Evolutionary conservation across 1,140 invertebrate genomes (phyloP), one percentile per base, ranked within the genome.

Genomic region (Nomia melanderi): DNA sequence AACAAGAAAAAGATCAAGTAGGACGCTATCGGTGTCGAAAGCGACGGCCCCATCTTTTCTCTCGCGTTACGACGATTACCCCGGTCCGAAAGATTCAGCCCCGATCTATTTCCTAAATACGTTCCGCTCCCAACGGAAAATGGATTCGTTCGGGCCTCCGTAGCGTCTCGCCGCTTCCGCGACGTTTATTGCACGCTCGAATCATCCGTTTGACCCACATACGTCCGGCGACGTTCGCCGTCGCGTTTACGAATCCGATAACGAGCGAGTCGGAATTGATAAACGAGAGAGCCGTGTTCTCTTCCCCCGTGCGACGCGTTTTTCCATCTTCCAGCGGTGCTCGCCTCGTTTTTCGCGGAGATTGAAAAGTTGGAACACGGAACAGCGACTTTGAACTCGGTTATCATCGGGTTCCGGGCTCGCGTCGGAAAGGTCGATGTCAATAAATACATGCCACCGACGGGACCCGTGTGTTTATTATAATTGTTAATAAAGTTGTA

Each of bases 131-230:
- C 1, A 20, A 69, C 9, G 4, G 17, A 36, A n/a, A 4, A 44
- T 44, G 50, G 33, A 27, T 8, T 4, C 1, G 2, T n/a, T 25
- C n/a, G 9, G 5, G 3, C 33, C 8, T 25, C 33, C 33, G 23
- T 39, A 56, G 66, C 31, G 53, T 80, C 47, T 39, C 27, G 63
- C 39, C 50, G 44, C 59, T 57, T 78, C 62, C 64, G 50, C 66
- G 69, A 77, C 74, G 69, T 79, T 82, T 77, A 81, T 82, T 66
- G 63, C 72, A 27, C 59, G 33, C 29, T 70, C 50, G 72, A 72
- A 25, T 62, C 59, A 54, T 80, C 60, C 78, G 59, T 77, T 77
- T 80, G 59, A 76, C 77, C 70, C 17, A 71, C 44, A 76, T 60
- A 70, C 71, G 72, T 70, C 70, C 77, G 62, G 60, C 47, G 36